Conservation (phyloP, 2,797 vertebrate genomes). For the Lates japonicus region DNA sequence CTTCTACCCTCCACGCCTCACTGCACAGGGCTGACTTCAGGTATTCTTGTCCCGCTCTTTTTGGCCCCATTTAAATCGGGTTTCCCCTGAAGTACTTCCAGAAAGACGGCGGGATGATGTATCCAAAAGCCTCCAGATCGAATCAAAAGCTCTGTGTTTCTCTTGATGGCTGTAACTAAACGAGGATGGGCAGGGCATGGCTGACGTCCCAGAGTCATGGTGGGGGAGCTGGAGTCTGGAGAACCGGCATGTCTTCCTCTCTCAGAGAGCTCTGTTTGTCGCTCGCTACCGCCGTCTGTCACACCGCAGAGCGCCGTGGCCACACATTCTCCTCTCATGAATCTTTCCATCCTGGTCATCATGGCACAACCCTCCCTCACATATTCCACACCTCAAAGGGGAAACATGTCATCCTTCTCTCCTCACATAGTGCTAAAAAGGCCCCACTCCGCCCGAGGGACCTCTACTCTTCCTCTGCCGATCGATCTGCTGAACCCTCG, state of each 20-base stretch:
- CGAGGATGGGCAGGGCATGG: constrained; percentile 71
- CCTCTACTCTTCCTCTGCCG: constrained; percentile 66
- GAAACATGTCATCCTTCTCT: constrained; percentile 78
- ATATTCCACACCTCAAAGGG: constrained; percentile 64
- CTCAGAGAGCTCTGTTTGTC: constrained; percentile 79
- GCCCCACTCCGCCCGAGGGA: constrained; percentile 63
- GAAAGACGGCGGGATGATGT: constrained; percentile 37
- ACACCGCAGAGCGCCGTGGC: constrained; percentile 65
- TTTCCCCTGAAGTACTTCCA: constrained; percentile 61
- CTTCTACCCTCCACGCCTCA: constrained; percentile 47
- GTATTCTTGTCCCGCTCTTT: constrained; percentile 49
- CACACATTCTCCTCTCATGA: constrained; percentile 63
- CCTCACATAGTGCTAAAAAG: constrained; percentile 77
- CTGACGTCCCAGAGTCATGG: constrained; percentile 71
- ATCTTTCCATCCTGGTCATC: constrained; percentile 60
- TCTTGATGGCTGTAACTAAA: constrained; percentile 40
- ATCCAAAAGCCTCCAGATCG: constrained; percentile 52
- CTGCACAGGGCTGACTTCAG: constrained; percentile 59
- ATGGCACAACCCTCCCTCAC: constrained; percentile 51
- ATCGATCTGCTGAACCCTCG: constrained; percentile 77
- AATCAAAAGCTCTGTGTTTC: constrained; percentile 52
- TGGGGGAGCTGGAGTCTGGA: constrained; percentile 74
- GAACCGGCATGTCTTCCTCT: constrained; percentile 77
- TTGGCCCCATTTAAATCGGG: constrained; percentile 48
- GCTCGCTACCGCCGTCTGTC: constrained; percentile 80